These are phyloP conservation scores for Agriopis leucophaearia DNA, from an alignment of 2,888 invertebrate genomes.

Conservation along the genomic window DNA sequence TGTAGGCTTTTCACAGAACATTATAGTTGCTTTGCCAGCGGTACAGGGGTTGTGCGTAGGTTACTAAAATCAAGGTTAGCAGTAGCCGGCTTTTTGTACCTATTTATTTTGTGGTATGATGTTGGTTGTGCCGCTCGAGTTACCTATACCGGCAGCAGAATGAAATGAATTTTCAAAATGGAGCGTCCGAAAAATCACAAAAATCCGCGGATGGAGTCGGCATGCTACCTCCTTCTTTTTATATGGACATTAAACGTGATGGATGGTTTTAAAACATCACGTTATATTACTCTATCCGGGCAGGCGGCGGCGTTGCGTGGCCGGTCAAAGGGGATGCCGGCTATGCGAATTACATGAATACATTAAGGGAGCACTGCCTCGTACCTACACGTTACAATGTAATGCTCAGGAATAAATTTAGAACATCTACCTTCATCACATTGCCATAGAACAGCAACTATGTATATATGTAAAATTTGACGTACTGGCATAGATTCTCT, in stretches of 20 bases:
- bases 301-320: conserved; percentile 84
- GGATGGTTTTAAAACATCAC: conserved; percentile 86
- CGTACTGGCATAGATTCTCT: conserved; percentile 65
- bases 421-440: conserved; percentile 80
- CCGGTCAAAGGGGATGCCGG: conserved; percentile 86
- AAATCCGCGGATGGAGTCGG: conserved; percentile 67
- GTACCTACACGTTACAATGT: conserved; percentile 83
- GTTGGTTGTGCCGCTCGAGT: neutral
- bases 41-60: too few relatives aligned
- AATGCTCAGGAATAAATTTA: conserved; percentile 85
- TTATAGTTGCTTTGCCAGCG: too few relatives aligned
- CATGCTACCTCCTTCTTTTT: conserved; percentile 77
- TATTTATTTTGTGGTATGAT: too few relatives aligned
- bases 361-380: conserved; percentile 83
- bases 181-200: conserved; percentile 61
- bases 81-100: too few relatives aligned
- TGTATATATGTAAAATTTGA: conserved; percentile 77
- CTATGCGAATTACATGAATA: conserved; percentile 87
- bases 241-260: conserved; percentile 85
- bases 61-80: too few relatives aligned
- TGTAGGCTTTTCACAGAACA: too few relatives aligned
- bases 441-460: conserved; percentile 71
- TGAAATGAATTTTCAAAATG: conserved; percentile 52
- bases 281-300: conserved; percentile 84
- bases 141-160: conserved; percentile 28